Conservation (phyloP, 2,888 invertebrate genomes). For the Cancer borealis region DNA sequence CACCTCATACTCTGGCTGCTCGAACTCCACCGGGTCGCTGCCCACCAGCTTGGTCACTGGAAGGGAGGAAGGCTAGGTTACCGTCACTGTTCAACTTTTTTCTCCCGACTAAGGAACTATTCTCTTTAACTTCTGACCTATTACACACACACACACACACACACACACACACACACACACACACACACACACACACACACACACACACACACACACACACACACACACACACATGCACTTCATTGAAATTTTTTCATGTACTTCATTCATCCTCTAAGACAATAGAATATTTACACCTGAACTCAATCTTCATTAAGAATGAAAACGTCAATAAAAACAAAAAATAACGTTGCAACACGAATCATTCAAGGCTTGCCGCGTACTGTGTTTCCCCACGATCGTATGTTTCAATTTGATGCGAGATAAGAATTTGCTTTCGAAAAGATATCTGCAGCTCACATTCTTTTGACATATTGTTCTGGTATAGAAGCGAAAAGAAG, state of each 20-base stretch:
- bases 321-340: neutral
- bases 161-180: too few relatives aligned
- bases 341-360: neutral
- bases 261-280: too few relatives aligned
- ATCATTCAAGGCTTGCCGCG: too few relatives aligned
- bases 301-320: too few relatives aligned
- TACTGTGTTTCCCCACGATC: too few relatives aligned
- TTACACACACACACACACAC: too few relatives aligned
- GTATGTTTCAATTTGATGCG: too few relatives aligned
- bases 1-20: constrained; percentile 50
- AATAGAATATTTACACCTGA: too few relatives aligned
- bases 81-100: neutral
- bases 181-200: too few relatives aligned
- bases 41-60: constrained; percentile 60
- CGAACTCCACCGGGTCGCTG: constrained; percentile 57
- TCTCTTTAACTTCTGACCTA: neutral
- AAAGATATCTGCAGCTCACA: neutral
- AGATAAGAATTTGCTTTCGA: neutral
- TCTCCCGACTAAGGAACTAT: neutral
- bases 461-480: neutral
- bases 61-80: neutral
- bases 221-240: too few relatives aligned
- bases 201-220: too few relatives aligned
- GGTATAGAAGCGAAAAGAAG: neutral
- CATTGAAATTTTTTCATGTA: too few relatives aligned